phyloP scores from a whole-genome alignment of 2,797 vertebrate genomes.

The Strix occidentalis region DNA sequence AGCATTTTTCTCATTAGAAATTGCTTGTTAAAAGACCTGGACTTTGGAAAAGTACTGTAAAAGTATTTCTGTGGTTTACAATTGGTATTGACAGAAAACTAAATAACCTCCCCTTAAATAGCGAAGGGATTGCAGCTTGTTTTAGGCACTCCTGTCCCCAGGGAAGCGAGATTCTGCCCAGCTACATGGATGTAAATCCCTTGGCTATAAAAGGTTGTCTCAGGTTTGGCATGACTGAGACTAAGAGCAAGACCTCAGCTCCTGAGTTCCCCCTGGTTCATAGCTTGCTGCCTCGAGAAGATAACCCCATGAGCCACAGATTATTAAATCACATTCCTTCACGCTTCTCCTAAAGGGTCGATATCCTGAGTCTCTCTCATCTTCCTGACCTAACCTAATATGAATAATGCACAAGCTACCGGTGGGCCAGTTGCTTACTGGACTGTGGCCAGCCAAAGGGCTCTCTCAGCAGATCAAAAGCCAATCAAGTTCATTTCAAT shows the following conservation, averaged over 20 bases:
- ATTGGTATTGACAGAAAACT: not conserved
- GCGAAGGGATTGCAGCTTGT: not conserved
- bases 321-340: constrained; percentile 11
- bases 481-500: constrained; percentile 57
- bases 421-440: not conserved
- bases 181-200: fast-evolving
- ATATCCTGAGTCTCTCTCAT: not conserved
- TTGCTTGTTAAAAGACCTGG: not conserved
- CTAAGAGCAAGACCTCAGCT: not conserved
- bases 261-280: not conserved
- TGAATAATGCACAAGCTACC: constrained; percentile 33
- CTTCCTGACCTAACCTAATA: not conserved
- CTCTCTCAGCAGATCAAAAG: constrained; percentile 43
- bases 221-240: not conserved
- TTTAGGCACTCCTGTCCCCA: not conserved
- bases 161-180: not conserved
- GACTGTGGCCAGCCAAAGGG: constrained; percentile 23
- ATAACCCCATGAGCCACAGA: not conserved
- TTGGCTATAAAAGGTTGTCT: not conserved
- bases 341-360: not conserved
- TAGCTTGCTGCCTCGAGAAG: not conserved
- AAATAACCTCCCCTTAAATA: not conserved
- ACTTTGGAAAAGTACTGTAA: not conserved
- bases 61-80: not conserved
- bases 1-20: not conserved